Base-by-base conservation (phyloP, 2,888 invertebrate genomes). In the Gastracanthus pulcherrimus region DNA sequence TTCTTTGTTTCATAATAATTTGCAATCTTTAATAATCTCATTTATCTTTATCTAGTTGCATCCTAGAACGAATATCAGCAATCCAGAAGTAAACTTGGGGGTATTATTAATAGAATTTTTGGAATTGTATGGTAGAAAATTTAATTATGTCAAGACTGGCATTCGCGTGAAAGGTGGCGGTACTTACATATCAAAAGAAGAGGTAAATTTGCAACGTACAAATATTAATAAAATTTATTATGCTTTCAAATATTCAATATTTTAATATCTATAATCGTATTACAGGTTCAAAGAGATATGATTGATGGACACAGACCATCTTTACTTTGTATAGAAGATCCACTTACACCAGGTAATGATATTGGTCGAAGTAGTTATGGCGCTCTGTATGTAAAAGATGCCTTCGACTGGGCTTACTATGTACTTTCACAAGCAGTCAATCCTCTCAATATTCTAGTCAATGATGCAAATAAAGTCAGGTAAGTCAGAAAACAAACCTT, bases 291-390 rank as follows among this genome's bases (percentile, higher is more conserved):
- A 92, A 94, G 96, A 91, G 97, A 98, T 89, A 98, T 98, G 97
- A 95, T 96, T 86, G 97, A 98, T 92, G 98, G 98, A 0, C 97
- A 98, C 92, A 94, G 98, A 67, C 98, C 98, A 29, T 98, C 98
- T 84, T 93, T 99, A 90, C 93, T 99, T 84, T 99, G 98, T 91
- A 99, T 99, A 87, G 99, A 99, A 93, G 99, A 99, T 93, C 99
- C 99, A 29, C 94, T 99, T 60, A 97, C 97, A 83, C 95, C 98
- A 19, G 98, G 96, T 85, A 99, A 99, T 92, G 99, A 99, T 92
- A 99, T 99, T 91, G 99, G 99, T 9, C 95, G 98, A 87, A 98
- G 98, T 91, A 98, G 98, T 89, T 99, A 98, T 92, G 98, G 98
- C 80, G 97, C 97, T 84, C 93, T 98, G 87, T 96, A 96, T 90